These are phyloP conservation scores for Chaenogobius annularis DNA, from an alignment of 2,113 vertebrate genomes.

Conservation along the genomic window DNA sequence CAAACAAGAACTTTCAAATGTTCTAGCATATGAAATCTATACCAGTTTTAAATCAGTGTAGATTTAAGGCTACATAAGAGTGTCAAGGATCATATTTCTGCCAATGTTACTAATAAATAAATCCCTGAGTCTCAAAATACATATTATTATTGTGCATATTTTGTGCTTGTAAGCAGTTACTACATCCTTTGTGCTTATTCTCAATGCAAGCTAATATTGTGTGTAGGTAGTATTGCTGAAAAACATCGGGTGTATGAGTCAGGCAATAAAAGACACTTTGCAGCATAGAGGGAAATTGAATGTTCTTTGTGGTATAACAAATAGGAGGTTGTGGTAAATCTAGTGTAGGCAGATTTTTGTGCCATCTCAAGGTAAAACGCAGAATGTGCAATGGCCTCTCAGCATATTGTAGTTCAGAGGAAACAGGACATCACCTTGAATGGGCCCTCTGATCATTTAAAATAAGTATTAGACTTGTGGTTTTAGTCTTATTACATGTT, in stretches of 20 bases:
- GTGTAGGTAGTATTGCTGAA: background rate
- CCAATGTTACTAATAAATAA: background rate
- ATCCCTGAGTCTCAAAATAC: background rate
- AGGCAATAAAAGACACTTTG: constrained; percentile 11
- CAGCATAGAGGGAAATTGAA: constrained; percentile 1
- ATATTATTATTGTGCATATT: background rate
- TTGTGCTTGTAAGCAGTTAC: background rate
- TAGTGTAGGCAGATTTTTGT: constrained; percentile 4
- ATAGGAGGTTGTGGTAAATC: background rate
- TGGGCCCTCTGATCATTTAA: background rate
- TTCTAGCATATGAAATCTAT: too few species aligned
- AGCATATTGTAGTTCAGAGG: background rate
- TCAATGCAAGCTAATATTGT: background rate
- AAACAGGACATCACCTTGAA: constrained; percentile 2
- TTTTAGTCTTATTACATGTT: background rate
- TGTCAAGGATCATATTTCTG: too few species aligned
- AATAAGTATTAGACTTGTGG: background rate
- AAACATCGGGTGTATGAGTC: constrained; percentile 5
- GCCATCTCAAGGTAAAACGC: constrained; percentile 1
- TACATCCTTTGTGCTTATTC: background rate
- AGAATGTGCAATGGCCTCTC: background rate
- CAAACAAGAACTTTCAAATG: too few species aligned
- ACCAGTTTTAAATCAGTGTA: too few species aligned
- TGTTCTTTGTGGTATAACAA: constrained; percentile 7
- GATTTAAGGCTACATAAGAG: too few species aligned